Percentiles rank a stretch among this genome's conserved stretches.
These are phyloP conservation scores for Trilocha varians DNA, from an alignment of 2,888 invertebrate species.

Conservation along the genomic window DNA sequence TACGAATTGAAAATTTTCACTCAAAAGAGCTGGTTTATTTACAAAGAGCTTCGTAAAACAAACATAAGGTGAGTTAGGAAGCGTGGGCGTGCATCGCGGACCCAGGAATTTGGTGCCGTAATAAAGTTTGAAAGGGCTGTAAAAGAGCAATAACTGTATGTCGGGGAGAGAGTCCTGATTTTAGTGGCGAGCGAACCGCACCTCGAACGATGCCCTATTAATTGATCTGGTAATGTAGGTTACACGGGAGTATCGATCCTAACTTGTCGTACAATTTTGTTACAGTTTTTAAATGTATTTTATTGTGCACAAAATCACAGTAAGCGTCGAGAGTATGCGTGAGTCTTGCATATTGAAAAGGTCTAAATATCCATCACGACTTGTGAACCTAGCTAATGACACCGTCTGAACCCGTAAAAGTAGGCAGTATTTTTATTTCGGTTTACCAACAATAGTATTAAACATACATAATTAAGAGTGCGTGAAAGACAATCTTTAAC, in stretches of 20 bases:
- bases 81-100: slow-evolving; percentile 26
- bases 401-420: too few species aligned
- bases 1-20: neutral
- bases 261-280: neutral
- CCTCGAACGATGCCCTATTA: slow-evolving; percentile 55
- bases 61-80: slow-evolving; percentile 38
- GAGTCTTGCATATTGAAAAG: too few species aligned
- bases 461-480: too few species aligned
- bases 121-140: slow-evolving; percentile 72
- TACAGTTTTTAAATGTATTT: too few species aligned
- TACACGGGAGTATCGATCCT: neutral
- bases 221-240: slow-evolving; percentile 50
- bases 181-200: slow-evolving; percentile 58
- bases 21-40: slow-evolving; percentile 21
- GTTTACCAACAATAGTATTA: too few species aligned
- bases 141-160: slow-evolving; percentile 71
- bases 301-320: too few species aligned
- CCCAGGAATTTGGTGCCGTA: slow-evolving; percentile 65
- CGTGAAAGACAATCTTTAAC: too few species aligned
- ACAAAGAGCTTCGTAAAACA: slow-evolving; percentile 48
- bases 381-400: too few species aligned
- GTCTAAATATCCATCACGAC: too few species aligned
- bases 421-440: too few species aligned
- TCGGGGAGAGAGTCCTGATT: slow-evolving; percentile 63
- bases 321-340: too few species aligned